Evolutionary conservation across 2,888 invertebrate genomes (phyloP), one percentile per base, ranked within the genome.

Genomic region (Morinoia aosen): DNA sequence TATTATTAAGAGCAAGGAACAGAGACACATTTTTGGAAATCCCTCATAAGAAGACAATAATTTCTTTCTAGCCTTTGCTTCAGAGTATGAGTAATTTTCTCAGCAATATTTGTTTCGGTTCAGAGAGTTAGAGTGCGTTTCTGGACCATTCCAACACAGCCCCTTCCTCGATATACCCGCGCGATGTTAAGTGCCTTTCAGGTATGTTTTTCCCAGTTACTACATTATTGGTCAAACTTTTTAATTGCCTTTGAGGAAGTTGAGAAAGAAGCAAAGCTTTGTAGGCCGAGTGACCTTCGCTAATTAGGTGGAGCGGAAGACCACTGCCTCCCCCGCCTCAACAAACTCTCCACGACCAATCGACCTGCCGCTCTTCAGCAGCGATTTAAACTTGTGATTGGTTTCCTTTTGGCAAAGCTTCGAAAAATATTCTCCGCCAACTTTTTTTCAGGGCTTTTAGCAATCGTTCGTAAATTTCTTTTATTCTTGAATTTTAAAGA

Each of bases 221-320:
- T 93, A 48, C 93, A 33, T 48, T 39, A 93, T 93, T 93, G 93
- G 93, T 93, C 56, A 56, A 93, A 93, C 93, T 93, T 93, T 57
- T 93, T 93, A 93, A 93, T 93, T 93, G 93, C 93, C 93, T 57
- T 90, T 48, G 58, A 57, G 57, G 57, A 93, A 93, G 93, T 93
- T 93, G 57, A 56, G 33, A 19, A 93, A 93, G 48, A 57, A 57
- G 33, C n/a, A 56, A 93, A 93, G 93, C 93, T 93, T 57, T 57
- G 93, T 93, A 33, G 25, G 57, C 57, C 48, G 25, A 39, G 39
- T 39, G 33, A 48, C 56, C 93, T 57, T 93, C 93, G 58, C 57
- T 93, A 93, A 93, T 93, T 93, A 57, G 93, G 48, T 93, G 33
- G 19, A 93, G 57, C 33, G 0, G 39, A 40, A 39, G 19, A 19